phyloP scores from a whole-genome alignment of 1,140 invertebrate genomes.

The Cotesia glomerata region DNA sequence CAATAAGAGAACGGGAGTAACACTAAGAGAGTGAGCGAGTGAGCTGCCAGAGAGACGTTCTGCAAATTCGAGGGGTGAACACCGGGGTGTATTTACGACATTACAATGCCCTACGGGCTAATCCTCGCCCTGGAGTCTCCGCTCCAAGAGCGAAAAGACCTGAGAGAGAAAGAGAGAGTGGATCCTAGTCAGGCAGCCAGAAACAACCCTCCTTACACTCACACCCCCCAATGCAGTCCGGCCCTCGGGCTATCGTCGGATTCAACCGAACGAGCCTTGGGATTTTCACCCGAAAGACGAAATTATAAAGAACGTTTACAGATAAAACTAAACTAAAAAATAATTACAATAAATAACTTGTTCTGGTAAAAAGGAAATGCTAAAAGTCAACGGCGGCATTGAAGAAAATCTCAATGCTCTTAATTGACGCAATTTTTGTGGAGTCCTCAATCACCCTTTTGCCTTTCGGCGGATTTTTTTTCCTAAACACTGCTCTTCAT shows the following conservation, averaged over 20 bases:
- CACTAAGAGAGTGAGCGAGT: constrained; percentile 14
- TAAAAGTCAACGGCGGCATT: neutral
- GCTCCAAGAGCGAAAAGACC: constrained; percentile 11
- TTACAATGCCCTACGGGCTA: constrained; percentile 63
- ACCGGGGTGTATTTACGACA: constrained; percentile 60
- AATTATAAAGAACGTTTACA: neutral
- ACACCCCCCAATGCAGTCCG: constrained; percentile 23
- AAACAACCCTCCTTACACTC: constrained; percentile 14
- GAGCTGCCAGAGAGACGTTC: neutral
- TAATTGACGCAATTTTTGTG: constrained; percentile 55
- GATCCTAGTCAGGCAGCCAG: neutral
- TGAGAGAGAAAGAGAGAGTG: neutral
- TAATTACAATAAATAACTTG: neutral
- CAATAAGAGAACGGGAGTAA: constrained; percentile 2
- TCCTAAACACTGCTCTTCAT: constrained; percentile 42
- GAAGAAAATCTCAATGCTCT: constrained; percentile 9
- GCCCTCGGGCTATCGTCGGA: constrained; percentile 26
- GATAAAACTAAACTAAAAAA: neutral
- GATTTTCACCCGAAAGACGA: neutral
- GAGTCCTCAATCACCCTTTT: neutral
- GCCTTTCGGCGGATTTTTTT: constrained; percentile 36
- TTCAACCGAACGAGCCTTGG: constrained; percentile 21
- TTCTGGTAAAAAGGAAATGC: neutral
- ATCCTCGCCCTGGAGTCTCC: constrained; percentile 51
- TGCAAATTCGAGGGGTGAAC: constrained; percentile 40